Conservation (phyloP, 2,113 vertebrate genomes). For the Petaurus breviceps region DNA sequence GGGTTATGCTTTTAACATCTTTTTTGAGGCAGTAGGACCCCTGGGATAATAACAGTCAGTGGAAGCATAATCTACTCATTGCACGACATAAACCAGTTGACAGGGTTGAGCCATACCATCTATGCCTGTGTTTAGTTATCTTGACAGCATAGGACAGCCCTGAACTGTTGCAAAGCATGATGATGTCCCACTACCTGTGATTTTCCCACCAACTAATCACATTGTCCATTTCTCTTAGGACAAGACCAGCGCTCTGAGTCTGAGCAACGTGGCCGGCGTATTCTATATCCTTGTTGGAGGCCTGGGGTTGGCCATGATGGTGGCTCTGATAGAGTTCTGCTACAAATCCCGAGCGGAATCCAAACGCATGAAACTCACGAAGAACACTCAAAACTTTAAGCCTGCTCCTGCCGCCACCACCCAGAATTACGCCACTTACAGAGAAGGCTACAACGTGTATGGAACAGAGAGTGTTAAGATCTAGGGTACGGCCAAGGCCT, state of each 20-base stretch:
- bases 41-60: conserved; percentile 60
- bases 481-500: conserved; percentile 91
- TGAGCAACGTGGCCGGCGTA: conserved; percentile 99
- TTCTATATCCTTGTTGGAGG: conserved; percentile 99
- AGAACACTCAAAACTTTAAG: conserved; percentile 99
- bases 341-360: conserved; percentile 99
- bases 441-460: conserved; percentile 99
- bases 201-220: conserved; percentile 85
- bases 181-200: conserved; percentile 78
- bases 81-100: conserved; percentile 63
- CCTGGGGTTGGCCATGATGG: conserved; percentile 99
- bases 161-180: conserved; percentile 70
- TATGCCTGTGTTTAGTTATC: conserved; percentile 65
- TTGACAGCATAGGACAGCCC: conserved; percentile 62
- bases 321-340: conserved; percentile 99
- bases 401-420: conserved; percentile 96
- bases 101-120: conserved; percentile 71
- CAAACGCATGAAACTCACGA: conserved; percentile 99
- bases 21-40: conserved; percentile 41
- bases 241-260: conserved; percentile 99
- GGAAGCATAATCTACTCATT: conserved; percentile 69
- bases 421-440: conserved; percentile 99
- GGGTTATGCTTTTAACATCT: conserved; percentile 35
- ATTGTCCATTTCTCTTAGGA: conserved; percentile 96
- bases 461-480: conserved; percentile 99